Evolutionary conservation across 1,140 invertebrate species (phyloP), one percentile per base, ranked within the genome.

Genomic region (Drepana arcuata): DNA sequence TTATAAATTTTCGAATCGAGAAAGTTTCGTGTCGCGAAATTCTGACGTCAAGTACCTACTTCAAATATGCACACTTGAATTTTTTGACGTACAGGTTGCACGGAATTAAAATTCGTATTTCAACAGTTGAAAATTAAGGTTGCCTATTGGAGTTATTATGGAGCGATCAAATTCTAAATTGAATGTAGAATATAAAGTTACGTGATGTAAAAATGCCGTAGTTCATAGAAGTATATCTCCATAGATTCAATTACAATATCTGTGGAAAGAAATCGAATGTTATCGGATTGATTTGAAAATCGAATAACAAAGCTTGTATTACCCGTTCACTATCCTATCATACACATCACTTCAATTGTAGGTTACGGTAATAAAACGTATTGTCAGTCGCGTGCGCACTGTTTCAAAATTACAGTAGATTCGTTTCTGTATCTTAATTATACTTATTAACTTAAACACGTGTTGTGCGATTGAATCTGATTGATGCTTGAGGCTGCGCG

Each of bases 31-130:
- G 55, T 54, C 57, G 54, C 43, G 28, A 18, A 48, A 59, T 52
- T 60, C 51, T 33, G 41, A 30, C 44, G n/a, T 47, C 51, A 40
- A 54, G 32, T 40, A 44, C 43, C 53, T 35, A 30, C 45, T 52
- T 53, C 54, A 54, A 53, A 54, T 57, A 64, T 59, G 42, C 37
- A 51, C 48, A 49, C 48, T 58, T 53, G 50, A 56, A 48, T 48
- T 53, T 52, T 34, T 27, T 53, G n/a, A 53, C 51, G 57, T 53
- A 47, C 54, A 49, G 18, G 35, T 41, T 16, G 34, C 14, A 23
- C 2, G 29, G 29, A 34, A 34, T 45, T 29, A 28, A 30, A 27
- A 25, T 38, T 13, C 16, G 14, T 10, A 13, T 45, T 45, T 28
- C 9, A 23, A 21, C n/a, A 11, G 27, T 26, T 12, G 13, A 31